These are phyloP conservation scores for Macrostomum lignano DNA, from an alignment of 1,140 invertebrate genomes.

Conservation along the genomic window DNA sequence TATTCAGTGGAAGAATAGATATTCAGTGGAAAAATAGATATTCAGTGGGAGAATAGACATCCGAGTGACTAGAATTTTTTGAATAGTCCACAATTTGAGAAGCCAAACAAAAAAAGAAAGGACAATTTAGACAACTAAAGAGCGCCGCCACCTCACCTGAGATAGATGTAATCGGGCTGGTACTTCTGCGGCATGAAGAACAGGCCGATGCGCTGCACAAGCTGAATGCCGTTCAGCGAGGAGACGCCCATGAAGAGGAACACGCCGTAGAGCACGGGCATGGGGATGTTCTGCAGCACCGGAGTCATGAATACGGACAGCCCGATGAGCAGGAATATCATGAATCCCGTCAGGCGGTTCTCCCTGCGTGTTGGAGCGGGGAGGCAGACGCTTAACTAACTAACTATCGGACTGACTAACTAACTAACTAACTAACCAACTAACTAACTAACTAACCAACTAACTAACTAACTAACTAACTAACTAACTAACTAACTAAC, in stretches of 20 bases:
- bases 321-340: slow-evolving; percentile 69
- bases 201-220: slow-evolving; percentile 53
- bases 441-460: no score
- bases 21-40: no score
- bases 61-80: no score
- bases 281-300: slow-evolving; percentile 58
- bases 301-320: slow-evolving; percentile 65
- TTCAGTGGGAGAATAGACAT: no score
- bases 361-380: no score
- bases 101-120: not conserved
- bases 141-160: not conserved
- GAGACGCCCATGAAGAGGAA: slow-evolving; percentile 97
- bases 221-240: slow-evolving; percentile 66
- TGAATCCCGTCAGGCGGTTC: slow-evolving; percentile 67
- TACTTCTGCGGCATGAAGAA: slow-evolving; percentile 74
- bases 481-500: no score
- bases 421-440: no score
- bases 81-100: no score
- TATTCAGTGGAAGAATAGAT: no score
- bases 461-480: no score
- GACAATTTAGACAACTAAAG: not conserved
- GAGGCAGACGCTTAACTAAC: no score
- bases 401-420: no score
- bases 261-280: slow-evolving; percentile 64
- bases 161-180: slow-evolving; percentile 34